Evolutionary conservation across 1,140 invertebrate species (phyloP).

Genomic region (Adoxophyes honmai): DNA sequence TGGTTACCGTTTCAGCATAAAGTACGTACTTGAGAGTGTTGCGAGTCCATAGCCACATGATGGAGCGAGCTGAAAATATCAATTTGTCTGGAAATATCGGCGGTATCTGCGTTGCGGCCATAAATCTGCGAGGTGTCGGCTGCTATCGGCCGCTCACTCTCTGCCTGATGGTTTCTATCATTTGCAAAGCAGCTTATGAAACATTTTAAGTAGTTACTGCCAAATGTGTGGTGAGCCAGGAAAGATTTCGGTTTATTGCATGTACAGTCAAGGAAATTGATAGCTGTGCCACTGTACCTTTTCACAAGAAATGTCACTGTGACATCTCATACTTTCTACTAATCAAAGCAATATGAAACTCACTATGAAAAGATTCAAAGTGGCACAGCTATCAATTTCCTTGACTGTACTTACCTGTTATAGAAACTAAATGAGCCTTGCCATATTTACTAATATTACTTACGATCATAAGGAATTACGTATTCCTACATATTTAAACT

Average conservation of each 20-base stretch:
- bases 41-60: constrained; percentile 56
- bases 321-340: too few species aligned
- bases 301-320: too few species aligned
- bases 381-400: too few species aligned
- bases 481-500: too few species aligned
- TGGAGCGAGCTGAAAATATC: constrained; percentile 60
- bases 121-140: constrained; percentile 71
- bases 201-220: constrained; percentile 44
- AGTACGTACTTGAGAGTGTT: constrained; percentile 53
- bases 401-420: too few species aligned
- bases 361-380: too few species aligned
- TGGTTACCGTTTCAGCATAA: background rate
- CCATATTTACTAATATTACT: too few species aligned
- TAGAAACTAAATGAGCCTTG: too few species aligned
- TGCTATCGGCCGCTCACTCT: constrained; percentile 61
- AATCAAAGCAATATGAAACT: too few species aligned
- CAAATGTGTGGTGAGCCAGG: background rate
- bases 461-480: too few species aligned
- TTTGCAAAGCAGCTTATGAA: constrained; percentile 67
- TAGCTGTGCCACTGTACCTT: too few species aligned
- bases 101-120: constrained; percentile 48
- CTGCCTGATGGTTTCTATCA: constrained; percentile 69
- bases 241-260: background rate
- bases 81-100: constrained; percentile 63
- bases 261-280: too few species aligned